Evolutionary conservation across 1,140 invertebrate genomes (phyloP).

Genomic region (Drosophila parvula): DNA sequence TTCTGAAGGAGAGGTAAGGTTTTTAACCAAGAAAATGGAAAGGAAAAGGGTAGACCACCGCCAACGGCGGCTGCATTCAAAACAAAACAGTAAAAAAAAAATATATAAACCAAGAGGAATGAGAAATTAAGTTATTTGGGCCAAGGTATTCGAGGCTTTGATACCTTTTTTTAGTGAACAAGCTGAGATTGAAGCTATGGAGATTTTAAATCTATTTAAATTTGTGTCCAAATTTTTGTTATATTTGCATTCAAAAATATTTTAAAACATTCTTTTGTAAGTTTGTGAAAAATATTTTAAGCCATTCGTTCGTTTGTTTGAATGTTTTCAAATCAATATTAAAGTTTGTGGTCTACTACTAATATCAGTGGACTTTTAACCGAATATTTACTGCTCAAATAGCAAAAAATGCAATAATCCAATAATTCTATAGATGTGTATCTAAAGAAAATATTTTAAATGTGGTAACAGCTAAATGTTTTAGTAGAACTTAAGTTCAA

Average conservation of each 20-base stretch:
- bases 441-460: too few relatives aligned
- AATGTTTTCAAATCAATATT: background rate
- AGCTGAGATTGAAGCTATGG: background rate
- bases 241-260: background rate
- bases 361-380: too few relatives aligned
- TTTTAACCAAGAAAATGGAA: slow-evolving; percentile 2
- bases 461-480: too few relatives aligned
- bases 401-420: too few relatives aligned
- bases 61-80: slow-evolving; percentile 65
- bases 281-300: background rate
- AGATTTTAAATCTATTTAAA: background rate
- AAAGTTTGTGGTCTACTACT: too few relatives aligned
- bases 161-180: slow-evolving; percentile 5
- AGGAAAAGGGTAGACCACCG: slow-evolving; percentile 42
- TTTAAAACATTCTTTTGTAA: background rate
- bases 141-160: background rate
- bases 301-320: background rate
- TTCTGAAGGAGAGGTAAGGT: slow-evolving; percentile 1
- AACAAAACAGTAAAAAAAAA: slow-evolving; percentile 56
- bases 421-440: too few relatives aligned
- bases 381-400: too few relatives aligned
- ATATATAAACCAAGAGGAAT: slow-evolving; percentile 2
- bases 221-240: too few relatives aligned
- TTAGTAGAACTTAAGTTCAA: too few relatives aligned
- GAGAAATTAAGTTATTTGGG: slow-evolving; percentile 8